Evolutionary conservation across 1,140 invertebrate species (phyloP), one percentile per base, ranked within the genome.

Genomic region (Trichogramma pretiosum): DNA sequence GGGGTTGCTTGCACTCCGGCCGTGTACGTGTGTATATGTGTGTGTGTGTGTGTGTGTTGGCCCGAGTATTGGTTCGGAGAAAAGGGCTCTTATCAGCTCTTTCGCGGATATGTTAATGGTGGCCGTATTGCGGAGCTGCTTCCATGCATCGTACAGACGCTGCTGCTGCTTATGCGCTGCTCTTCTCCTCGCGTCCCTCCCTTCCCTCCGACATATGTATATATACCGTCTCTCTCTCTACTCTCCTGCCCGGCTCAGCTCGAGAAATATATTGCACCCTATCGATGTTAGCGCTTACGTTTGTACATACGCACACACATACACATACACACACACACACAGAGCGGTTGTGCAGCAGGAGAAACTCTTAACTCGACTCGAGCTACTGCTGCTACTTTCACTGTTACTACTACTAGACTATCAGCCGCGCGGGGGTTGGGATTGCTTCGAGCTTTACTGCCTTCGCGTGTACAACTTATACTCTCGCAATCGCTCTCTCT

Each of bases 11-110:
- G 59, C 53, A 62, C 54, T 52, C 38, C 33, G 46, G 50, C 46
- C n/a, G n/a, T n/a, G n/a, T n/a, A n/a, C n/a, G n/a, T n/a, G n/a
- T n/a, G n/a, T n/a, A n/a, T n/a, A n/a, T n/a, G n/a, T n/a, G n/a
- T n/a, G n/a, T n/a, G n/a, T n/a, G n/a, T n/a, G n/a, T n/a, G n/a
- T n/a, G n/a, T n/a, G n/a, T n/a, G n/a, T n/a, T n/a, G n/a, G n/a
- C n/a, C n/a, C n/a, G n/a, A n/a, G n/a, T n/a, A 64, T 64, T 63
- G 61, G 61, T 67, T 67, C 63, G 53, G 50, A 67, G 64, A 67
- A 67, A 58, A 58, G 59, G 33, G n/a, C 17, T 22, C 60, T 64
- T 65, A 64, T 65, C 62, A 61, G 58, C 32, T 43, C n/a, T n/a
- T 7, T 5, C 56, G 56, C 54, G 61, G 59, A 67, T 67, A 67